phyloP scores from a whole-genome alignment of 1,140 invertebrate genomes.

The Hylyphantes graminicola region DNA sequence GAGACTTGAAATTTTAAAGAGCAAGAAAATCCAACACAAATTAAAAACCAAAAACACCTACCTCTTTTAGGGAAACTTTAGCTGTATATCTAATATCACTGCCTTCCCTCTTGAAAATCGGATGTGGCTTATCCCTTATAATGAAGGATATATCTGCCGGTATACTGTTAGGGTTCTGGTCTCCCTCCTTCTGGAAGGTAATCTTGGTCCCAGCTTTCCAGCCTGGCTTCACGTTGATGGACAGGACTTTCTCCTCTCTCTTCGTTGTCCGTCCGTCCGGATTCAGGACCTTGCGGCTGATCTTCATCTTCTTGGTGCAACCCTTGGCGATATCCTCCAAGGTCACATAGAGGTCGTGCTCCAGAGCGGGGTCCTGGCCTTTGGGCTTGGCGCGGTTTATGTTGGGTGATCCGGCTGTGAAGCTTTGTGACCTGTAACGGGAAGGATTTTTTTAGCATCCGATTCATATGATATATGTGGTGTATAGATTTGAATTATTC shows the following conservation, averaged over 20 bases:
- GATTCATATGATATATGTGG: background rate
- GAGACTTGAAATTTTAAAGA: too few relatives aligned
- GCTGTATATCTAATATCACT: slow-evolving; percentile 93
- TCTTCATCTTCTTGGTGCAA: slow-evolving; percentile 99
- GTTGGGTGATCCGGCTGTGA: slow-evolving; percentile 77
- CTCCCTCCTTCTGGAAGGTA: slow-evolving; percentile 98
- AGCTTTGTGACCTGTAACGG: slow-evolving; percentile 81
- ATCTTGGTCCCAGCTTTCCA: slow-evolving; percentile 99
- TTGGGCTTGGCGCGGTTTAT: slow-evolving; percentile 36
- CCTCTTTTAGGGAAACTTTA: slow-evolving; percentile 90
- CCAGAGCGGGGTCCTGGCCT: slow-evolving; percentile 90
- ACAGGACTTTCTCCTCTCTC: slow-evolving; percentile 98
- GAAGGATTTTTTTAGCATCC: slow-evolving; percentile 38
- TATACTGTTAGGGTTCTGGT: slow-evolving; percentile 94
- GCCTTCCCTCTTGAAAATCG: slow-evolving; percentile 93
- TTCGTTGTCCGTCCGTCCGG: slow-evolving; percentile 82
- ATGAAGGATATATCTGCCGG: slow-evolving; percentile 99
- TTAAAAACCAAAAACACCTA: slow-evolving; percentile 68
- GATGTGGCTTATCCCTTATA: slow-evolving; percentile 97
- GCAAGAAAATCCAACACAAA: background rate
- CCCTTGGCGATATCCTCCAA: slow-evolving; percentile 92
- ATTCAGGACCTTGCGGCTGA: slow-evolving; percentile 88
- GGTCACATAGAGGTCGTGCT: slow-evolving; percentile 94
- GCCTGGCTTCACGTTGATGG: slow-evolving; percentile 98
- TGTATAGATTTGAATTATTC: too few relatives aligned